Base-by-base conservation (phyloP, 2,113 vertebrate species). In the Edolisoma coerulescens region DNA sequence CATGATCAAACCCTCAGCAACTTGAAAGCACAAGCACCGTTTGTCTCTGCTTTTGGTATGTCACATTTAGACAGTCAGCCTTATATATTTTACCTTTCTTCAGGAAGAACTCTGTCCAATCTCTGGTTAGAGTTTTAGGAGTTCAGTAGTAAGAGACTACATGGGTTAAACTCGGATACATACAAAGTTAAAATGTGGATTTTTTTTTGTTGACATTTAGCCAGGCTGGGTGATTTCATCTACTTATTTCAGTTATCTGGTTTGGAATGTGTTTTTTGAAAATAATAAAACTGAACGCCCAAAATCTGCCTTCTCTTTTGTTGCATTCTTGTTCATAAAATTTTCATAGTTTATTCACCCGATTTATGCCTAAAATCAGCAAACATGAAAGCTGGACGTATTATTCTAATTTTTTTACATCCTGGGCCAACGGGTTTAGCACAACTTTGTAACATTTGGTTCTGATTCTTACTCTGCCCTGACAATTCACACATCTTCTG, bases 121-220 rank as follows among this genome's bases (percentile, higher is more conserved):
- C 15, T 49, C 27, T 54, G 7, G 1, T 27, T 52, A 33, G 13
- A 71, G 4, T 28, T 78, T 59, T 21, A 17, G 21, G 33, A 53
- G 7, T 13, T 49, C 17, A 23, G 0, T 7, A 47, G 13, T 7
- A 30, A 44, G 3, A 74, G 3, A 54, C 8, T 19, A 4, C 1
- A 0, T 11, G 20, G 4, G 39, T 74, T 70, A 78, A 13, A 73
- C 16, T 19, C 24, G 6, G 19, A 24, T 26, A 33, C 5, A 63
- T 15, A 49, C 27, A 41, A 73, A 4, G 8, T 8, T 19, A 84
- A 89, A 17, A 13, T 30, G 8, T 11, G 59, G 18, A 56, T 21
- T 20, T 20, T 53, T 91, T 90, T 90, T 83, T 24, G 4, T 4
- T 57, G 37, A 30, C 6, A 11, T 47, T 45, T 30, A 64, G 1